phyloP scores from a whole-genome alignment of 2,113 vertebrate genomes.

The Marmota flaviventris region DNA sequence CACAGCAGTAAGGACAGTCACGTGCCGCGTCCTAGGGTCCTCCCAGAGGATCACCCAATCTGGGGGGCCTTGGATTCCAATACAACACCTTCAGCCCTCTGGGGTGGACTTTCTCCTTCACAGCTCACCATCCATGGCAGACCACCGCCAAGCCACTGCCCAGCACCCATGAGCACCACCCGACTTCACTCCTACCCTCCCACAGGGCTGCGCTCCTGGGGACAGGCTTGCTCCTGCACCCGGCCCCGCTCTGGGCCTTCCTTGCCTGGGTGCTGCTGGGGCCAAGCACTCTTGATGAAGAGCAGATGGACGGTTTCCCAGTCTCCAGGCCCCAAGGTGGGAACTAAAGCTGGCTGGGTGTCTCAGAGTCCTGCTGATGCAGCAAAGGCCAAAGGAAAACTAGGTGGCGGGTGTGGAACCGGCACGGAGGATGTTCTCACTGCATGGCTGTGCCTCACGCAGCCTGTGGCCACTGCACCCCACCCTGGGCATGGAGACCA shows the following conservation, averaged over 20 bases:
- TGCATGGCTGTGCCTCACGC: no score
- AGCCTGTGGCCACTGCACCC: neutral
- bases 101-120: neutral
- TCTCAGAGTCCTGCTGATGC: neutral
- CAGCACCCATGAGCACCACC: no score
- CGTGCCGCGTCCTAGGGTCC: neutral
- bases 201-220: no score
- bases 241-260: no score
- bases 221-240: no score
- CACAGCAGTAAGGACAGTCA: accelerated
- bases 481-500: neutral
- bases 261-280: no score
- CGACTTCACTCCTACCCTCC: no score
- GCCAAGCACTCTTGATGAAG: neutral
- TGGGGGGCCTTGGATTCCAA: no score
- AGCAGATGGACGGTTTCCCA: neutral
- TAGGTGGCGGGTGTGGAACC: neutral
- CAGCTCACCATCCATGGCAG: neutral
- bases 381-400: neutral
- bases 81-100: no score
- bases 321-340: neutral
- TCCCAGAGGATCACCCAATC: neutral
- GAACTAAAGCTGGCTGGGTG: no score
- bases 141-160: no score
- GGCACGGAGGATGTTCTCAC: no score